A percentile compares a stretch with the other conserved stretches of the same genome.
Conservation (phyloP, 2,888 invertebrate genomes). For the Slavum lentiscoides region DNA sequence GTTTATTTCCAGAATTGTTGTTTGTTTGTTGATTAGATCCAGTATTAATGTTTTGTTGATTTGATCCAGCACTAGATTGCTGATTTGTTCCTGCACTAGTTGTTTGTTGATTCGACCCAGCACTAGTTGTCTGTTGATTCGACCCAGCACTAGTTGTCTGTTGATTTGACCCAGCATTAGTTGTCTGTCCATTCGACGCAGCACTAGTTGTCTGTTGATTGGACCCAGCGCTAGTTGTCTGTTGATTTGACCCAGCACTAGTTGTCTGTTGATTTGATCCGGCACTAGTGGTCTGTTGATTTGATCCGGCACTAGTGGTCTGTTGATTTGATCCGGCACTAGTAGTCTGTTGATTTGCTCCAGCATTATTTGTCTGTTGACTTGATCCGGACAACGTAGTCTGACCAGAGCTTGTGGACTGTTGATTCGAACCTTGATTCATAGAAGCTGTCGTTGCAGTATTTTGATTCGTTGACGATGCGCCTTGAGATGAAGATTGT, state of each 20-base stretch:
- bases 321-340: constrained; percentile 39
- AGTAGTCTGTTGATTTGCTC: constrained; percentile 54
- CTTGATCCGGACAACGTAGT: constrained; percentile 33
- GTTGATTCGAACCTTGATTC: constrained; percentile 32
- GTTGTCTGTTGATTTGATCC: constrained; percentile 46
- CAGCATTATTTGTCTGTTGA: constrained; percentile 47
- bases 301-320: constrained; percentile 37
- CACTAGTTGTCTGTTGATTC: constrained; percentile 54
- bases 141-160: constrained; percentile 52
- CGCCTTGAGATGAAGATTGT: constrained; percentile 45
- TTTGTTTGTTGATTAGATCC: constrained; percentile 40
- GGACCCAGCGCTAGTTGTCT: constrained; percentile 52
- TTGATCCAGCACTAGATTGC: constrained; percentile 37
- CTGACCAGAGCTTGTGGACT: constrained; percentile 47
- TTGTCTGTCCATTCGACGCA: constrained; percentile 54
- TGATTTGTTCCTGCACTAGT: constrained; percentile 40
- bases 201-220: constrained; percentile 50
- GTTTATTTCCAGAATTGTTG: constrained; percentile 39
- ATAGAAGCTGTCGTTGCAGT: constrained; percentile 51
- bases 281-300: constrained; percentile 53
- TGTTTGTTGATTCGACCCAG: constrained; percentile 53
- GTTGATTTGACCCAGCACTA: constrained; percentile 51
- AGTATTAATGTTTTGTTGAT: constrained; percentile 49
- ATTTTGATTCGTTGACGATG: constrained; percentile 40
- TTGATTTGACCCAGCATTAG: constrained; percentile 13